Evolutionary conservation across 2,888 invertebrate genomes (phyloP).

Genomic region (Drosophila mayaguana): DNA sequence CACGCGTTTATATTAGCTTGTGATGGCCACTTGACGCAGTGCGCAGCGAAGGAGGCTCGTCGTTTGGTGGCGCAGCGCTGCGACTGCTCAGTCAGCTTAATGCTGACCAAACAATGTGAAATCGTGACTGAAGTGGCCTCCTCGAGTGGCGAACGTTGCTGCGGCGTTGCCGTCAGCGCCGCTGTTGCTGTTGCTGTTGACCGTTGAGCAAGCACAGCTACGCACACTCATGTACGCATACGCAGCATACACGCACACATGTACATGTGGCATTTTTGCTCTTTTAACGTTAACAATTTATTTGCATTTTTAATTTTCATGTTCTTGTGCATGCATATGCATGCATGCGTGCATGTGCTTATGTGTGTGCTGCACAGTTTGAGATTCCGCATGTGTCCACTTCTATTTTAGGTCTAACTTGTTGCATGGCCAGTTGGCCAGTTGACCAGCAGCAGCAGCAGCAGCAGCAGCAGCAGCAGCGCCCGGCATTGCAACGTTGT

Average conservation of each 20-base stretch:
- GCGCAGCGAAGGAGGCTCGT: constrained; percentile 71
- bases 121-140: constrained; percentile 79
- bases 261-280: constrained; percentile 71
- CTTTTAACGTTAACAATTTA: constrained; percentile 78
- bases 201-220: constrained; percentile 22
- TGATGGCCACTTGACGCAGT: constrained; percentile 46
- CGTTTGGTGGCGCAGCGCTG: constrained; percentile 54
- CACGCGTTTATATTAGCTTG: constrained; percentile 1
- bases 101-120: constrained; percentile 59
- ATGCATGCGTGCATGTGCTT: constrained; percentile 1
- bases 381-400: constrained; percentile 35
- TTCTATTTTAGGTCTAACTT: constrained; percentile 79
- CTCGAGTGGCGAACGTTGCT: constrained; percentile 58
- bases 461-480: constrained; percentile 7
- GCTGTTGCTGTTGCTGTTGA: constrained; percentile 24
- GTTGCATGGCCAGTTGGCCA: constrained; percentile 61
- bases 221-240: not conserved
- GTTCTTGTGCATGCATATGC: constrained; percentile 43
- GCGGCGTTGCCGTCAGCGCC: constrained; percentile 9
- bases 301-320: constrained; percentile 81
- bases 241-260: constrained; percentile 16
- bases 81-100: constrained; percentile 48
- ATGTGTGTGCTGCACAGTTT: constrained; percentile 18
- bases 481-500: constrained; percentile 39
- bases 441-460: constrained; percentile 26